These are phyloP conservation scores for Diplodus sargus DNA, from an alignment of 2,797 vertebrate species.

Conservation along the genomic window DNA sequence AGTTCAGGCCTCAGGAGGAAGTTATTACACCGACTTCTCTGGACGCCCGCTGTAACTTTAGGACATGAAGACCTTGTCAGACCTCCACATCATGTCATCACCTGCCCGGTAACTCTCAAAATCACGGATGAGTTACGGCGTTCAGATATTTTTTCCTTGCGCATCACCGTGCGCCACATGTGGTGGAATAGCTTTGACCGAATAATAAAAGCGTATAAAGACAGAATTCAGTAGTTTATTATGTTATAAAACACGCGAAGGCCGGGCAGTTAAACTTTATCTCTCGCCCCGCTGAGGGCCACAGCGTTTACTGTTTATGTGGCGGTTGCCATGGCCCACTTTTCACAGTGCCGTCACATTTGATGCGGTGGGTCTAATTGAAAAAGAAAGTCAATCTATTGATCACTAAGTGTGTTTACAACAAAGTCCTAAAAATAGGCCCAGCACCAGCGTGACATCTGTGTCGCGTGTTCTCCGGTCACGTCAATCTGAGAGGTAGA, in stretches of 20 bases:
- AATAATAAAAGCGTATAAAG: not conserved
- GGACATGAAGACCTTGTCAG: slow-evolving; percentile 27
- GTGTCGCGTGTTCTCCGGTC: slow-evolving; percentile 54
- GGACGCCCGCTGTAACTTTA: slow-evolving; percentile 45
- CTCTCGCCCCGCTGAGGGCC: slow-evolving; percentile 13
- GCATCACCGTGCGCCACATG: slow-evolving; percentile 7
- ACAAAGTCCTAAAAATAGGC: slow-evolving; percentile 66
- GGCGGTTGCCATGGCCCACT: slow-evolving; percentile 87
- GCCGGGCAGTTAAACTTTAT: slow-evolving; percentile 1
- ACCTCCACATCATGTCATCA: slow-evolving; percentile 32
- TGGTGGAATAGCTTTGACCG: not conserved
- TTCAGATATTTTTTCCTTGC: slow-evolving; percentile 19
- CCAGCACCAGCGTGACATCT: slow-evolving; percentile 64
- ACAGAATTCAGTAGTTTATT: slow-evolving; percentile 22
- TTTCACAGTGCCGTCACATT: slow-evolving; percentile 86
- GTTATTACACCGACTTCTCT: slow-evolving; percentile 34
- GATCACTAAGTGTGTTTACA: slow-evolving; percentile 73
- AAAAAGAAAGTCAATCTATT: slow-evolving; percentile 67
- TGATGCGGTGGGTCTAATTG: slow-evolving; percentile 87
- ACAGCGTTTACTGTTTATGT: slow-evolving; percentile 67
- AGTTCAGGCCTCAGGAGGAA: slow-evolving; percentile 51
- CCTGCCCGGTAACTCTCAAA: slow-evolving; percentile 29
- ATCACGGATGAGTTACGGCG: slow-evolving; percentile 19
- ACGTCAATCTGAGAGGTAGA: slow-evolving; percentile 48
- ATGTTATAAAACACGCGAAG: slow-evolving; percentile 8